phyloP scores from a whole-genome alignment of 2,888 invertebrate genomes.

The Gymnoscelis rufifasciata region DNA sequence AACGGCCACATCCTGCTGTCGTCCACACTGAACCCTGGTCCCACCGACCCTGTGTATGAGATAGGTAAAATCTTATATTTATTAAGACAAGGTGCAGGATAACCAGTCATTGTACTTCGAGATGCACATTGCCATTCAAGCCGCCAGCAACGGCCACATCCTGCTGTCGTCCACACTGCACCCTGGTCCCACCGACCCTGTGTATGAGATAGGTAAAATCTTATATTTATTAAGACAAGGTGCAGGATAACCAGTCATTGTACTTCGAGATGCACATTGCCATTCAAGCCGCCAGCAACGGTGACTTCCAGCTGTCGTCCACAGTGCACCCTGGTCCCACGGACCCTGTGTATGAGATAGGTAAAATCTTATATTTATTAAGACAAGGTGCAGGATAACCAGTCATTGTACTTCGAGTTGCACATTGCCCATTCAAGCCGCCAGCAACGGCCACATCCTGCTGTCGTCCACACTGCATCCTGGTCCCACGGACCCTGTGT shows the following conservation, averaged over 20 bases:
- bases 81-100: slow-evolving; percentile 30
- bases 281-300: slow-evolving; percentile 82
- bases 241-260: slow-evolving; percentile 34
- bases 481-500: slow-evolving; percentile 74
- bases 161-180: slow-evolving; percentile 76
- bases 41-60: slow-evolving; percentile 82
- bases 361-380: slow-evolving; percentile 32
- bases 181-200: slow-evolving; percentile 70
- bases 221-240: slow-evolving; percentile 12
- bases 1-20: slow-evolving; percentile 85
- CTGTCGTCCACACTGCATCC: slow-evolving; percentile 76
- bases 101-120: slow-evolving; percentile 56
- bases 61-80: slow-evolving; percentile 60
- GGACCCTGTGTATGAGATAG: slow-evolving; percentile 84
- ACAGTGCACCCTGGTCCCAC: slow-evolving; percentile 54
- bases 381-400: too few species aligned
- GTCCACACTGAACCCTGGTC: slow-evolving; percentile 60
- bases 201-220: slow-evolving; percentile 82
- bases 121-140: slow-evolving; percentile 83
- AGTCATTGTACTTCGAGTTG: too few species aligned
- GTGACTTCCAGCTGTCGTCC: slow-evolving; percentile 83
- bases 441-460: slow-evolving; percentile 84
- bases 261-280: slow-evolving; percentile 82
- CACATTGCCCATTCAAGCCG: slow-evolving; percentile 83
- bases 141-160: slow-evolving; percentile 84